These are phyloP conservation scores for Sympetrum striolatum DNA, from an alignment of 2,888 invertebrate species.

Conservation along the genomic window DNA sequence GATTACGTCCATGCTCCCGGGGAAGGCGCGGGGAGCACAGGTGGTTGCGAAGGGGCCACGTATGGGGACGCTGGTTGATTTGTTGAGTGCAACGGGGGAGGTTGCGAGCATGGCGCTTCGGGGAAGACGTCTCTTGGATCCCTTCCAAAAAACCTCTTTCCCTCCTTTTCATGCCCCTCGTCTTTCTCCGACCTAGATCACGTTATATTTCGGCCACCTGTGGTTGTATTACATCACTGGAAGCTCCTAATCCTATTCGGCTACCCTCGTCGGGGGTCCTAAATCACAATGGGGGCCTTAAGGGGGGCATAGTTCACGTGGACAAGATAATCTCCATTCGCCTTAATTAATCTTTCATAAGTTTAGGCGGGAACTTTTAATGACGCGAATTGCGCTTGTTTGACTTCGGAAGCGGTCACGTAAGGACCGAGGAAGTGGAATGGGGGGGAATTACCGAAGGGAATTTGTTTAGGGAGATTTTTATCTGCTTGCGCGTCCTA, in stretches of 20 bases:
- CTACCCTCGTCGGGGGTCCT: not conserved
- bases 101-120: no score
- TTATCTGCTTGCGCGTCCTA: not conserved
- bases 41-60: slow-evolving; percentile 1
- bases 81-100: not conserved
- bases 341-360: slow-evolving; percentile 14
- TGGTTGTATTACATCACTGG: slow-evolving; percentile 27
- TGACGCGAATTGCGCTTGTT: not conserved
- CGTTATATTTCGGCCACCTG: slow-evolving; percentile 36
- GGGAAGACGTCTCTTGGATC: slow-evolving; percentile 14
- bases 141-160: not conserved
- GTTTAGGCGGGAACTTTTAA: slow-evolving; percentile 24
- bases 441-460: not conserved
- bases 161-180: not conserved
- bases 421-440: not conserved
- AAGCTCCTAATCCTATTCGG: not conserved
- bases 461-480: not conserved
- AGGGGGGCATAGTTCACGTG: not conserved
- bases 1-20: not conserved
- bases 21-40: slow-evolving; percentile 11
- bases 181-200: slow-evolving; percentile 14
- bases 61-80: not conserved
- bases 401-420: not conserved
- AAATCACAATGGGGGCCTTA: not conserved
- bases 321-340: slow-evolving; percentile 5